phyloP scores from a whole-genome alignment of 2,797 vertebrate genomes.

The Lacerta agilis region DNA sequence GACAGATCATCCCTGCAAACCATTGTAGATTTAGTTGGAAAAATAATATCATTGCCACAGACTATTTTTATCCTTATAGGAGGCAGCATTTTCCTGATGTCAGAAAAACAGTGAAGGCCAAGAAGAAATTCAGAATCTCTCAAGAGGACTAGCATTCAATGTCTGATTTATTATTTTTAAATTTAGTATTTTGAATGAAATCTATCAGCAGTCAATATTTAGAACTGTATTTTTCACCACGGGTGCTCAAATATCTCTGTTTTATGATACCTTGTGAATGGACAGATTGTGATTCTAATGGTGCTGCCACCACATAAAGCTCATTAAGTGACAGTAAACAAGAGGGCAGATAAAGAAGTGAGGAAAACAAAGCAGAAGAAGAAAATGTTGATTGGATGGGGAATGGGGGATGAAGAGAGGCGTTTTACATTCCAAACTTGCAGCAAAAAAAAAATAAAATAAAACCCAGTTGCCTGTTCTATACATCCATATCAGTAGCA shows the following conservation, averaged over 20 bases:
- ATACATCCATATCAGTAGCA: not conserved
- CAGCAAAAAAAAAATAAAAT: slow-evolving; percentile 36
- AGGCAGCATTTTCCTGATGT: not conserved
- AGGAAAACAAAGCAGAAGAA: not conserved
- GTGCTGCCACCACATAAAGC: slow-evolving; percentile 40
- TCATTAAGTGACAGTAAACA: slow-evolving; percentile 49
- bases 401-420: fast-evolving
- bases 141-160: not conserved
- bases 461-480: slow-evolving; percentile 7
- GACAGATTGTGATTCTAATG: slow-evolving; percentile 41
- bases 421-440: slow-evolving; percentile 40
- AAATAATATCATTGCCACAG: not conserved
- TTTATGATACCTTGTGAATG: slow-evolving; percentile 18
- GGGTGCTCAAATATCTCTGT: not conserved
- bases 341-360: slow-evolving; percentile 30
- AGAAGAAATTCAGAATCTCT: slow-evolving; percentile 2
- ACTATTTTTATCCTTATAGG: not conserved
- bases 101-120: not conserved
- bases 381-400: slow-evolving; percentile 21
- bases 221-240: slow-evolving; percentile 26
- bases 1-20: not conserved
- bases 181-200: not conserved
- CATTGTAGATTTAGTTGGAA: not conserved
- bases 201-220: not conserved
- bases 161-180: not conserved